phyloP scores from a whole-genome alignment of 2,113 vertebrate genomes.

The Cyprinus carpio region DNA sequence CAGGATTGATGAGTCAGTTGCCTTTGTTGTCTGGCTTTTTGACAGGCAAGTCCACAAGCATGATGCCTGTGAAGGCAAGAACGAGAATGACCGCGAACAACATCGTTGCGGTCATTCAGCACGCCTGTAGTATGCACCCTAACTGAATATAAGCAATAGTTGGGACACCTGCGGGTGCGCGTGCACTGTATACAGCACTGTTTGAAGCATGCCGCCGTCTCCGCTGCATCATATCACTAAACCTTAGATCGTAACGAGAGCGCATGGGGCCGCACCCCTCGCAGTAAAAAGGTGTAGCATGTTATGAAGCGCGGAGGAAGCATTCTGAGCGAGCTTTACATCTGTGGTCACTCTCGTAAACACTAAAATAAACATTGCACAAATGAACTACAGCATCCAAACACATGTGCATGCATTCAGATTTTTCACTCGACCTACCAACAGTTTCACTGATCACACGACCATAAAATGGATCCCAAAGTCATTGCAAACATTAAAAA shows the following conservation, averaged over 20 bases:
- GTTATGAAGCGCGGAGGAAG: constrained; percentile 30
- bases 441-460: background rate
- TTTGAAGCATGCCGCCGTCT: background rate
- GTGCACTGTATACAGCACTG: too few species aligned
- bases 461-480: background rate
- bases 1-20: constrained; percentile 17
- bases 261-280: too few species aligned
- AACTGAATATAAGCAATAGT: background rate
- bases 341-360: too few species aligned
- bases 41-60: background rate
- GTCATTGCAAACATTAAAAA: background rate
- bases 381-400: background rate
- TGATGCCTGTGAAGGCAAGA: background rate
- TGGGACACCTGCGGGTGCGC: too few species aligned
- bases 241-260: background rate
- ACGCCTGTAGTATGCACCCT: background rate
- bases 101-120: too few species aligned
- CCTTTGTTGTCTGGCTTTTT: background rate
- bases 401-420: background rate
- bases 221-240: background rate
- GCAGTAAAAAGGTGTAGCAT: constrained; percentile 41
- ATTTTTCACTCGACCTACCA: background rate
- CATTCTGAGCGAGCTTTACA: too few species aligned
- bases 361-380: background rate
- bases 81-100: background rate